phyloP scores from a whole-genome alignment of 2,888 invertebrate species.

The Scrobipalpa costella region DNA sequence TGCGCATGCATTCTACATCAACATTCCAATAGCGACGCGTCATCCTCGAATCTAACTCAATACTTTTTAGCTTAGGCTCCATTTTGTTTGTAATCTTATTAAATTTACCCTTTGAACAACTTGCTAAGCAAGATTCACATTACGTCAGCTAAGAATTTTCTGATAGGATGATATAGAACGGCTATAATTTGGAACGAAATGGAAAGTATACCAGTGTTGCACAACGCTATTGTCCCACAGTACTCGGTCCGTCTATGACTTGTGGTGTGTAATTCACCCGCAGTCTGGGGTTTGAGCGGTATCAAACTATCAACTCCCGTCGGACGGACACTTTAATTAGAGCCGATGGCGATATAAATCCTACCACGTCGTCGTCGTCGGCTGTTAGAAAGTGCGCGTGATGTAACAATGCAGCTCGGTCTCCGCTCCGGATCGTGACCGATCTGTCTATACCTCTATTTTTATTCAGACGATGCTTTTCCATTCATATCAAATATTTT shows the following conservation, averaged over 20 bases:
- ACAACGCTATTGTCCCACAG: slow-evolving; percentile 65
- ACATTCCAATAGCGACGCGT: slow-evolving; percentile 71
- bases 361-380: slow-evolving; percentile 51
- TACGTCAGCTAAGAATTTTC: slow-evolving; percentile 42
- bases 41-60: slow-evolving; percentile 63
- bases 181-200: slow-evolving; percentile 57
- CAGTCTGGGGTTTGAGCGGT: slow-evolving; percentile 47
- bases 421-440: slow-evolving; percentile 55
- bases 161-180: slow-evolving; percentile 46
- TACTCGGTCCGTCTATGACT: slow-evolving; percentile 40
- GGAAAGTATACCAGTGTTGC: slow-evolving; percentile 61
- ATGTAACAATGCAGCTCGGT: slow-evolving; percentile 62
- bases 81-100: slow-evolving; percentile 28
- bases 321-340: slow-evolving; percentile 63
- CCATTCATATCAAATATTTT: slow-evolving; percentile 15
- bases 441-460: slow-evolving; percentile 52
- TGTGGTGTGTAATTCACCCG: slow-evolving; percentile 54
- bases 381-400: slow-evolving; percentile 69
- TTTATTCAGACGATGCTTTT: slow-evolving; percentile 42
- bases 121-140: background rate
- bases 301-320: slow-evolving; percentile 43
- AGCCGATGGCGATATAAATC: slow-evolving; percentile 66
- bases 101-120: slow-evolving; percentile 46
- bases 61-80: slow-evolving; percentile 50
- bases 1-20: slow-evolving; percentile 67